Conservation (phyloP, 2,888 invertebrate genomes). For the Callyntrura sp. region DNA sequence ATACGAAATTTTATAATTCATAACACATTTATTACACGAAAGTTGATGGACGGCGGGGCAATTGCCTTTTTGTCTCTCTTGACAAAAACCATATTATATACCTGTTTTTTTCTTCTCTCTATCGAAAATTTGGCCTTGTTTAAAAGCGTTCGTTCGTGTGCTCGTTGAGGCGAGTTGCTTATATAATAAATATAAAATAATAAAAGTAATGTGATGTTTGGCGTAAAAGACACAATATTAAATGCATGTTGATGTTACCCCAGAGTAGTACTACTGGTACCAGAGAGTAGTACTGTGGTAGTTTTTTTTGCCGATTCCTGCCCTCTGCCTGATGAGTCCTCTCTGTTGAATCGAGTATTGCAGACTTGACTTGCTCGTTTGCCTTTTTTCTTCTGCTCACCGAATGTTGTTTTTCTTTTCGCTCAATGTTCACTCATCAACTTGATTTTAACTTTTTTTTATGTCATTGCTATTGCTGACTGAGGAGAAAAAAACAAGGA, state of each 20-base stretch:
- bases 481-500: constrained; percentile 44
- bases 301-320: too few species aligned
- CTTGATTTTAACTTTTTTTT: constrained; percentile 60
- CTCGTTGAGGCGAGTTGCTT: not conserved
- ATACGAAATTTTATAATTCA: constrained; percentile 39
- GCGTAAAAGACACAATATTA: constrained; percentile 22
- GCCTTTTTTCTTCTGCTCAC: not conserved
- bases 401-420: constrained; percentile 51
- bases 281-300: not conserved
- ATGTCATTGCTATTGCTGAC: constrained; percentile 52
- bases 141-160: constrained; percentile 30
- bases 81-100: constrained; percentile 57
- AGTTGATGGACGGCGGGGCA: constrained; percentile 48
- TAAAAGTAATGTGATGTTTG: constrained; percentile 22
- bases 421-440: not conserved
- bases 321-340: not conserved
- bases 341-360: not conserved
- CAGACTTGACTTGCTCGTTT: constrained; percentile 13
- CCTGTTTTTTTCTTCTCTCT: constrained; percentile 40
- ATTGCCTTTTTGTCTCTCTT: constrained; percentile 52
- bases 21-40: constrained; percentile 32
- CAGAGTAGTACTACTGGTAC: too few species aligned
- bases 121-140: constrained; percentile 59
- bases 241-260: constrained; percentile 29
- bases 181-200: constrained; percentile 32